phyloP scores from a whole-genome alignment of 2,113 vertebrate genomes.

The Platysternon megacephalum region DNA sequence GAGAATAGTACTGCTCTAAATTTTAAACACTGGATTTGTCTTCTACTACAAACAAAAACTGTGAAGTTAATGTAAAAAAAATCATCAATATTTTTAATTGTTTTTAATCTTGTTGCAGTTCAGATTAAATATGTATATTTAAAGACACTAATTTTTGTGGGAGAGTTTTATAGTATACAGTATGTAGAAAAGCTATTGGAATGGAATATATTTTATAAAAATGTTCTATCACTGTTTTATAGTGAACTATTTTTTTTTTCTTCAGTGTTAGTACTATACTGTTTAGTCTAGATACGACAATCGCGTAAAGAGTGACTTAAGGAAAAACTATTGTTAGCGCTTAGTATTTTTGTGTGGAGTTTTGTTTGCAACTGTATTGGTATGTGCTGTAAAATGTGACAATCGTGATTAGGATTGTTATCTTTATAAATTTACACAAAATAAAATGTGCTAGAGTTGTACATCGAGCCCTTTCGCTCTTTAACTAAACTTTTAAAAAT shows the following conservation, averaged over 20 bases:
- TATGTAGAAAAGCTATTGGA: constrained; percentile 82
- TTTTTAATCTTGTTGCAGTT: constrained; percentile 67
- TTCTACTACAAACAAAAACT: constrained; percentile 76
- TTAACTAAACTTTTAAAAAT: not conserved
- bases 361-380: constrained; percentile 58
- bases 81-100: constrained; percentile 68
- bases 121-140: constrained; percentile 70
- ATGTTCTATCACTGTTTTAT: constrained; percentile 81
- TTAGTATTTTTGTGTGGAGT: constrained; percentile 60
- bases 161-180: constrained; percentile 75
- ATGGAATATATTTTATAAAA: constrained; percentile 84
- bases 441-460: constrained; percentile 78
- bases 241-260: constrained; percentile 73
- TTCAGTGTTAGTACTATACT: constrained; percentile 72
- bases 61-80: constrained; percentile 75
- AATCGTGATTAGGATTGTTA: constrained; percentile 73
- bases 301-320: constrained; percentile 74
- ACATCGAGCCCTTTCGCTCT: constrained; percentile 26
- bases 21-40: constrained; percentile 78
- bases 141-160: constrained; percentile 73
- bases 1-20: constrained; percentile 40
- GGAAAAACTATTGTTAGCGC: constrained; percentile 31
- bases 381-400: constrained; percentile 76
- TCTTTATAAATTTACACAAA: constrained; percentile 75
- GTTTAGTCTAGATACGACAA: constrained; percentile 74